Conservation (phyloP, 2,888 invertebrate genomes). For the Leptogaster cylindrica region DNA sequence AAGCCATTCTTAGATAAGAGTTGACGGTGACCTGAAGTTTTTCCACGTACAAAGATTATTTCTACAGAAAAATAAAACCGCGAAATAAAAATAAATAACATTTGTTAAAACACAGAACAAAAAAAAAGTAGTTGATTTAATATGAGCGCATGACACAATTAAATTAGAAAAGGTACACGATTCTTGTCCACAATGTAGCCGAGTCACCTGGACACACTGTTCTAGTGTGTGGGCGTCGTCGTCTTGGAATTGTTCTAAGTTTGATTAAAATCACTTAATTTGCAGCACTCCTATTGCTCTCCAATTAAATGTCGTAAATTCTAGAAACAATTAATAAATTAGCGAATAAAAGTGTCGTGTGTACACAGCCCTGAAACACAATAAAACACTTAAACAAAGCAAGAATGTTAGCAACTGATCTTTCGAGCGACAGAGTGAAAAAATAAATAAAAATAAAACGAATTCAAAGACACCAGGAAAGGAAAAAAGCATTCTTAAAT, state of each 20-base stretch:
- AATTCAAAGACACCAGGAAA: too few relatives aligned
- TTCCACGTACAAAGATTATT: constrained; percentile 16
- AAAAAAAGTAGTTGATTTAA: constrained; percentile 10
- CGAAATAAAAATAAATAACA: not conserved
- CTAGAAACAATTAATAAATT: constrained; percentile 41
- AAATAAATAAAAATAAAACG: too few relatives aligned
- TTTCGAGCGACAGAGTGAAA: too few relatives aligned
- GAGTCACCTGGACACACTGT: constrained; percentile 10
- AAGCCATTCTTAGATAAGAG: constrained; percentile 29
- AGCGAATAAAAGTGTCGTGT: constrained; percentile 18
- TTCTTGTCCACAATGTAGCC: not conserved
- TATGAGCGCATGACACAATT: not conserved
- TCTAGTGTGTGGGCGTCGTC: constrained; percentile 28
- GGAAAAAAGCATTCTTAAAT: constrained; percentile 3
- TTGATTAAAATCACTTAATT: constrained; percentile 39
- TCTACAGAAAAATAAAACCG: not conserved
- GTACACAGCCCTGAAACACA: constrained; percentile 4
- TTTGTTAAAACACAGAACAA: not conserved
- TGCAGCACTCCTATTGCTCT: constrained; percentile 24
- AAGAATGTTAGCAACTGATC: constrained; percentile 12
- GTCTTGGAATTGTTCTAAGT: constrained; percentile 24
- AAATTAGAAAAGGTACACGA: constrained; percentile 8
- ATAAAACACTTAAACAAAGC: constrained; percentile 33
- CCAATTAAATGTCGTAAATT: constrained; percentile 39
- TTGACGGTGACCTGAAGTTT: constrained; percentile 6